Conservation (phyloP, 2,797 vertebrate genomes). For the Threskiornis aethiopicus region DNA sequence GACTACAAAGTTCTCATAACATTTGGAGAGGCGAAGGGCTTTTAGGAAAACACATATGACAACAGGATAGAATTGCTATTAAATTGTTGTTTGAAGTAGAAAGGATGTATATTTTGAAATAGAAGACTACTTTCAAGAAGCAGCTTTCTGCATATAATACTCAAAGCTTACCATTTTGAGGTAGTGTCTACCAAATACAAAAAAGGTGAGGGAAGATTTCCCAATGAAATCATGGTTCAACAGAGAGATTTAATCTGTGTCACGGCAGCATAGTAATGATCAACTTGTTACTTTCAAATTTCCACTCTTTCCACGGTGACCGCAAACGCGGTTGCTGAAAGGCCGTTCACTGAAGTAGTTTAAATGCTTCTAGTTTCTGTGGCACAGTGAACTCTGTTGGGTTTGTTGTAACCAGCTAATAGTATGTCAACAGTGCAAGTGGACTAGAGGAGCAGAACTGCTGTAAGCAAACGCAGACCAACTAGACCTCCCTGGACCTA, state of each 20-base stretch:
- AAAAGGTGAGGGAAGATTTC: not conserved
- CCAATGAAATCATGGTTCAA: not conserved
- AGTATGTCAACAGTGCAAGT: not conserved
- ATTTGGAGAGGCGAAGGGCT: not conserved
- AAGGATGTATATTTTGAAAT: not conserved
- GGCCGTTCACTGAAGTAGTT: conserved; percentile 3
- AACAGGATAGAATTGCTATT: not conserved
- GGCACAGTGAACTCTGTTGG: not conserved
- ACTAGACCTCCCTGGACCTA: not conserved
- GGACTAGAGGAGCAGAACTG: not conserved
- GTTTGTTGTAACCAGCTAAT: conserved; percentile 7
- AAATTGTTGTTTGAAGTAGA: not conserved
- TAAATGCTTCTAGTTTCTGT: conserved; percentile 1
- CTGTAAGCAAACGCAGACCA: not conserved
- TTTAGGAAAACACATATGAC: not conserved
- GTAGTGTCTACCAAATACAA: not conserved
- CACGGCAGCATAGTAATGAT: not conserved
- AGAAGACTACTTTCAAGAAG: not conserved
- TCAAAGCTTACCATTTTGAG: not conserved
- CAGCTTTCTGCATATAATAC: not conserved
- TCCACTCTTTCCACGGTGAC: not conserved
- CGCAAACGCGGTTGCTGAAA: not conserved
- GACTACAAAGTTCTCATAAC: not conserved
- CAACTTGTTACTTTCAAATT: not conserved
- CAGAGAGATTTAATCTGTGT: not conserved